phyloP scores from a whole-genome alignment of 1,140 invertebrate species.

The Panagrolaimus sp. region DNA sequence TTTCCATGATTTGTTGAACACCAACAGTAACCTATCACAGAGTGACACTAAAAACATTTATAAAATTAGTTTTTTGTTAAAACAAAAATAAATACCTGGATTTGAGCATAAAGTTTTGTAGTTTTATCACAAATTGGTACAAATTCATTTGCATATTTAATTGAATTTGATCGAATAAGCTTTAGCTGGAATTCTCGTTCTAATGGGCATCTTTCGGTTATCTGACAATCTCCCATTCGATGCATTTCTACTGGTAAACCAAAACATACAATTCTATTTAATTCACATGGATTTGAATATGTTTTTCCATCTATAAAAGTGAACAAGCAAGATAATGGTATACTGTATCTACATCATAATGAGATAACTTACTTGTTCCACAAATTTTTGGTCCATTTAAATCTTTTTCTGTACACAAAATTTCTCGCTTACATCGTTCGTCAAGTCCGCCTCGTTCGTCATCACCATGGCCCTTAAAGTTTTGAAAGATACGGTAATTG shows the following conservation, averaged over 20 bases:
- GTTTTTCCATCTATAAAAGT: slow-evolving; percentile 10
- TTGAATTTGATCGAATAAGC: background rate
- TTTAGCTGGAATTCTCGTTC: slow-evolving; percentile 7
- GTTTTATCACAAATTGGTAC: background rate
- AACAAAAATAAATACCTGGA: background rate
- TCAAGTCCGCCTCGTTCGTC: background rate
- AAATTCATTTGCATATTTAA: slow-evolving; percentile 2
- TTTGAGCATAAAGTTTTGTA: background rate
- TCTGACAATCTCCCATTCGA: slow-evolving; percentile 7
- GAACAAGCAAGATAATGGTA: too few relatives aligned
- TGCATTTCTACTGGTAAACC: background rate
- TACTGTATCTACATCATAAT: too few relatives aligned
- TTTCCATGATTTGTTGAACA: slow-evolving; percentile 54
- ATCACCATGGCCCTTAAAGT: background rate
- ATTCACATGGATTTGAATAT: slow-evolving; percentile 8
- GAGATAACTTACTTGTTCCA: too few relatives aligned
- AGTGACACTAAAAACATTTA: slow-evolving; percentile 46
- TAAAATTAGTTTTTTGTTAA: background rate
- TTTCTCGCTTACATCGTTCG: slow-evolving; percentile 11
- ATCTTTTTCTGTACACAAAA: slow-evolving; percentile 3
- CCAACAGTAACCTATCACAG: slow-evolving; percentile 57
- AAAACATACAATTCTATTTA: background rate
- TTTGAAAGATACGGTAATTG: too few relatives aligned
- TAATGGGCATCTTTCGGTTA: background rate
- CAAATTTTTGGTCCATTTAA: slow-evolving; percentile 1